Evolutionary conservation across 2,113 vertebrate genomes (phyloP), one percentile per base, ranked within the genome.

Genomic region (Motacilla alba): DNA sequence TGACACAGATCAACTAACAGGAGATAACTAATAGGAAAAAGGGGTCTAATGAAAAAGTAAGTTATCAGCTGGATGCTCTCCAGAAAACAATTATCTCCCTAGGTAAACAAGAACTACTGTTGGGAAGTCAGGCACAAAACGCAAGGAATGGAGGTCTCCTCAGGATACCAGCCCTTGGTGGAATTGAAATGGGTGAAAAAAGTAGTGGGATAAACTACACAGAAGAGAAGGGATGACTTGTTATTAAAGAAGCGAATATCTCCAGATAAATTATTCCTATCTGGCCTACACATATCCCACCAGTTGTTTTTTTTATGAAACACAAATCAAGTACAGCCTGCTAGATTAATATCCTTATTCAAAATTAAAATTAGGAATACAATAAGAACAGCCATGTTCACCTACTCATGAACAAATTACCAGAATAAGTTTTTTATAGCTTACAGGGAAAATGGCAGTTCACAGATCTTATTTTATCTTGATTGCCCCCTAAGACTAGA

Each of bases 11-110:
- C 92, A 93, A 82, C 67, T 86, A 88, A 90, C 87, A 95, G 90
- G 62, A 95, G 93, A 96, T 83, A 97, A 94, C 75, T 94, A 96
- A 96, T 73, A 92, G 69, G 87, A 93, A 95, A 94, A 96, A 90
- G 59, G 60, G 41, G 62, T 76, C 80, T 93, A 94, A 87, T 89
- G 86, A 93, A 95, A 94, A 96, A 88, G 83, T 73, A 86, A 96
- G 93, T 78, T 93, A 92, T 77, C 94, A 94, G 80, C 62, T 97
- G 94, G 95, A 89, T 56, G 50, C 46, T 70, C 30, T 95, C 96
- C 94, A 96, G 78, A 87, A 91, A 93, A 74, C 62, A 97, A 95
- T 89, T 93, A 72, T 83, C 67, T 83, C 89, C 88, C 43, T 69
- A 96, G 95, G 89, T 93, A 95, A 95, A 97, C 94, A 94, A 93